phyloP scores from a whole-genome alignment of 2,888 invertebrate genomes.

The Orthosia incerta region DNA sequence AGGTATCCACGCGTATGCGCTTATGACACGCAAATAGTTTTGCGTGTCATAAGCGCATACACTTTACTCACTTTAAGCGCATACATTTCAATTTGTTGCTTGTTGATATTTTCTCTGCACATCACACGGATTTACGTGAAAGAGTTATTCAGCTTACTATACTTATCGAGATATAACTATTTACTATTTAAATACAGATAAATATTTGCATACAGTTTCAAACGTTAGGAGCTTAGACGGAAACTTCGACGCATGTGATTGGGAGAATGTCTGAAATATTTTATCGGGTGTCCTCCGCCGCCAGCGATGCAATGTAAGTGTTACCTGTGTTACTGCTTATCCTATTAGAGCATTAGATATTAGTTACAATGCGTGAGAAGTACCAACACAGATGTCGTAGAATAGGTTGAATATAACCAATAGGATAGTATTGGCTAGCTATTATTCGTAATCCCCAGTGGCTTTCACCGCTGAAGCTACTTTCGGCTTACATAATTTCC shows the following conservation, averaged over 20 bases:
- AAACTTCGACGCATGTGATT: neutral
- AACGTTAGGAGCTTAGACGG: too few relatives aligned
- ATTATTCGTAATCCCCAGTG: neutral
- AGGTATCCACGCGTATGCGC: neutral
- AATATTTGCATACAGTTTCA: too few relatives aligned
- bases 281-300: too few relatives aligned
- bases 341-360: too few relatives aligned
- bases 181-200: too few relatives aligned
- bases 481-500: slow-evolving; percentile 6
- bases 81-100: neutral
- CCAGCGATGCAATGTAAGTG: too few relatives aligned
- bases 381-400: neutral
- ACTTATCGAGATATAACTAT: too few relatives aligned
- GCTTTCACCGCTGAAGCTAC: neutral
- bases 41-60: too few relatives aligned
- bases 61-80: too few relatives aligned
- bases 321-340: too few relatives aligned
- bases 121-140: neutral
- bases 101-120: neutral
- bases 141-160: neutral
- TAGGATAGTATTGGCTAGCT: neutral
- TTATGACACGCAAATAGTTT: neutral
- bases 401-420: neutral
- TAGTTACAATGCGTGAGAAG: neutral
- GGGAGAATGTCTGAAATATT: too few relatives aligned